phyloP scores from a whole-genome alignment of 2,113 vertebrate genomes.

The Urocolius indicus region DNA sequence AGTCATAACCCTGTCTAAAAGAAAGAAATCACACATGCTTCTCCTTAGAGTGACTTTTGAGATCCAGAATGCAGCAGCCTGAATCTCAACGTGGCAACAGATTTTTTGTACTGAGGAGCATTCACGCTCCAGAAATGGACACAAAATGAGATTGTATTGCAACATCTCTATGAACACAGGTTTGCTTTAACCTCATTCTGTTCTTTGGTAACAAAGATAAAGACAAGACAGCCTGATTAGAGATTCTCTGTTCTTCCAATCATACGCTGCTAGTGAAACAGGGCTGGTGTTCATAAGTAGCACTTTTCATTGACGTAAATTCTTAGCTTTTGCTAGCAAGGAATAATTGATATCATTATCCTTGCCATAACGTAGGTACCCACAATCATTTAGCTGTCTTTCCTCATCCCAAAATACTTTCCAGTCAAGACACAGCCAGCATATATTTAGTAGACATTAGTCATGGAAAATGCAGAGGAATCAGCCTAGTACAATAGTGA shows the following conservation, averaged over 20 bases:
- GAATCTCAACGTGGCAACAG: not conserved
- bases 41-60: not conserved
- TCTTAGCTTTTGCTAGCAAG: not conserved
- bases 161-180: not conserved
- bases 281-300: accelerated
- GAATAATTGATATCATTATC: not conserved
- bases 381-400: not conserved
- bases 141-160: not conserved
- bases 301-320: not conserved
- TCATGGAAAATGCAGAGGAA: conserved; percentile 33
- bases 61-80: not conserved
- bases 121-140: not conserved
- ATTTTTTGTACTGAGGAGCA: not conserved
- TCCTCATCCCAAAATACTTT: not conserved
- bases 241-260: not conserved
- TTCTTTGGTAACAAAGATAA: not conserved
- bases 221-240: not conserved
- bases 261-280: not conserved
- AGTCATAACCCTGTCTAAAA: not conserved
- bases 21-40: not conserved
- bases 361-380: not conserved
- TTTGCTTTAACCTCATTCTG: not conserved
- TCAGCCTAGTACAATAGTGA: not conserved
- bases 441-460: conserved; percentile 24
- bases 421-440: not conserved